Evolutionary conservation across 2,888 invertebrate genomes (phyloP).

Genomic region (Hipparchia semele): DNA sequence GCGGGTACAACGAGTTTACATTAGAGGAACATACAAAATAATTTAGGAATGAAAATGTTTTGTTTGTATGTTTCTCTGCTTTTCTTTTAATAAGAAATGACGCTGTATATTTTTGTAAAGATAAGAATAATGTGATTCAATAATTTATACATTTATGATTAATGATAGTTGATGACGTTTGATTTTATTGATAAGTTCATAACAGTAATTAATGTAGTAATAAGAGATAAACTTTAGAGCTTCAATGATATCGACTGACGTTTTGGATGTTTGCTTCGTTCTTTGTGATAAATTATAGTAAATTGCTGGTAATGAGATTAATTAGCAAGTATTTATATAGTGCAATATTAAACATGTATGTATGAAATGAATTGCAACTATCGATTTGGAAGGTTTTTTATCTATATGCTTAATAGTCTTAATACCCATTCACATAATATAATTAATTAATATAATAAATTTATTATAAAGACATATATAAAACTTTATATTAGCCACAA

Average conservation of each 20-base stretch:
- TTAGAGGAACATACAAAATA: too few species aligned
- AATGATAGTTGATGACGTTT: neutral
- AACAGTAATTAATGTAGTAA: constrained; percentile 4
- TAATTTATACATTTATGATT: constrained; percentile 5
- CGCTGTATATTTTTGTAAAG: neutral
- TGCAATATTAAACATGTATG: neutral
- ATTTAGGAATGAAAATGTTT: too few species aligned
- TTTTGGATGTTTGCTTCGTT: constrained; percentile 6
- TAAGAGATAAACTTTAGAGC: neutral
- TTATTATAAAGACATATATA: too few species aligned
- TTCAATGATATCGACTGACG: constrained; percentile 14
- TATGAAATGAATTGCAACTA: neutral
- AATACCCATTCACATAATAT: too few species aligned
- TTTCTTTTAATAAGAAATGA: neutral
- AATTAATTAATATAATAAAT: too few species aligned
- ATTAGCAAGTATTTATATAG: neutral
- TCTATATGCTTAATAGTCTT: too few species aligned
- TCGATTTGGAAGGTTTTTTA: too few species aligned
- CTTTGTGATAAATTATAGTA: constrained; percentile 3
- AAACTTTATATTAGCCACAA: too few species aligned
- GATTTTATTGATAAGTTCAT: constrained; percentile 10
- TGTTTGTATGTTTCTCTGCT: too few species aligned
- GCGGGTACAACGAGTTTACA: too few species aligned
- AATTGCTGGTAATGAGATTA: neutral
- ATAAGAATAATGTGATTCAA: constrained; percentile 3